Percentiles rank a stretch among this genome's conserved stretches.
These are phyloP conservation scores for Limnephilus marmoratus DNA, from an alignment of 2,888 invertebrate species.

Conservation along the genomic window DNA sequence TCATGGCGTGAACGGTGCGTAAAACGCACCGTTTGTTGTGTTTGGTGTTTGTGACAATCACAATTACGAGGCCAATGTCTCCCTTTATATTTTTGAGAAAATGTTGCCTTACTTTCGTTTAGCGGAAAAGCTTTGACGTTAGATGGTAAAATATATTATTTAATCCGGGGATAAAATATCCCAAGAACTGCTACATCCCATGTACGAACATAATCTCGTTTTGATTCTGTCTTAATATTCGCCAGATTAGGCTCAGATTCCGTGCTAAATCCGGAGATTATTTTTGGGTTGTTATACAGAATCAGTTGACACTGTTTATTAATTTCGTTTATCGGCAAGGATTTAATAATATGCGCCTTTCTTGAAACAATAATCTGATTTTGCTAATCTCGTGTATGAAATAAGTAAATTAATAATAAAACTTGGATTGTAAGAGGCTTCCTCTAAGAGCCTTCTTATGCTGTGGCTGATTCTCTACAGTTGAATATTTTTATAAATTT, in stretches of 20 bases:
- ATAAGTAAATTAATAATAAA: too few relatives aligned
- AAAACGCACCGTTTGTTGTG: too few relatives aligned
- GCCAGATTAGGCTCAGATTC: neutral
- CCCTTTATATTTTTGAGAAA: too few relatives aligned
- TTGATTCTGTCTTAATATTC: neutral
- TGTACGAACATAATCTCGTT: neutral
- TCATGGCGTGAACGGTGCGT: too few relatives aligned
- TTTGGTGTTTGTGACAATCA: too few relatives aligned
- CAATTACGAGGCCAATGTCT: too few relatives aligned
- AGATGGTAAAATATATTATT: neutral
- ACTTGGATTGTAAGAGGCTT: neutral
- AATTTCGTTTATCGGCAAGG: neutral
- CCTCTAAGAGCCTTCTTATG: neutral
- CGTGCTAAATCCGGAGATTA: neutral
- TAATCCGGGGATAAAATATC: neutral
- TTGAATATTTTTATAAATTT: neutral
- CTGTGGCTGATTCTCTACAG: neutral
- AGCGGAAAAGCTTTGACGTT: neutral
- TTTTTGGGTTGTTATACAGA: neutral
- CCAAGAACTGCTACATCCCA: neutral
- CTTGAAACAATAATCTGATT: neutral
- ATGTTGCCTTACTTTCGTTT: neutral
- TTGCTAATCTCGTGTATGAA: neutral
- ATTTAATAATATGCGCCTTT: neutral
- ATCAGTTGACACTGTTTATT: neutral